Evolutionary conservation across 1,140 invertebrate species (phyloP).

Genomic region (Pseudomyrmex sp.): DNA sequence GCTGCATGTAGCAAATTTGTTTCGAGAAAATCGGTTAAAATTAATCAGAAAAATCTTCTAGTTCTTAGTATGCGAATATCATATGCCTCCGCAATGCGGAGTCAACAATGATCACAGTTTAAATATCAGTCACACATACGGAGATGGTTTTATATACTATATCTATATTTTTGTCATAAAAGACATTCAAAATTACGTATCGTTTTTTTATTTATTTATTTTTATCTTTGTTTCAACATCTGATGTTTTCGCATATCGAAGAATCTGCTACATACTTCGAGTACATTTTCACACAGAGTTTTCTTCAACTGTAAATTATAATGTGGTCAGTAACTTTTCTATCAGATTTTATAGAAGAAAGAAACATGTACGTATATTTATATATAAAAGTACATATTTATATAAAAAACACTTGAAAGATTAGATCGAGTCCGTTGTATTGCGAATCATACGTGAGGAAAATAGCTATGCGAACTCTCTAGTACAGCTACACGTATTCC

Average conservation of each 20-base stretch:
- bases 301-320: neutral
- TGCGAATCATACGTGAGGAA: neutral
- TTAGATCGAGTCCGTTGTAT: neutral
- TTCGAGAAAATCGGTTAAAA: neutral
- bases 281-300: neutral
- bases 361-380: neutral
- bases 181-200: too few relatives aligned
- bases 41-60: neutral
- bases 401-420: neutral
- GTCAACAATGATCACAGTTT: slow-evolving; percentile 39
- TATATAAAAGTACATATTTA: slow-evolving; percentile 3
- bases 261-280: slow-evolving; percentile 24
- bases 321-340: neutral
- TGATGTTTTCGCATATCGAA: neutral
- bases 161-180: too few relatives aligned
- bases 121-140: slow-evolving; percentile 7
- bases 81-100: neutral
- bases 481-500: neutral
- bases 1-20: too few relatives aligned
- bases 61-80: slow-evolving; percentile 19
- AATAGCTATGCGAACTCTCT: neutral
- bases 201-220: neutral
- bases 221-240: slow-evolving; percentile 1
- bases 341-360: too few relatives aligned
- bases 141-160: too few relatives aligned